Evolutionary conservation across 2,888 invertebrate species (phyloP).

Genomic region (Holacanthella duospinosa): DNA sequence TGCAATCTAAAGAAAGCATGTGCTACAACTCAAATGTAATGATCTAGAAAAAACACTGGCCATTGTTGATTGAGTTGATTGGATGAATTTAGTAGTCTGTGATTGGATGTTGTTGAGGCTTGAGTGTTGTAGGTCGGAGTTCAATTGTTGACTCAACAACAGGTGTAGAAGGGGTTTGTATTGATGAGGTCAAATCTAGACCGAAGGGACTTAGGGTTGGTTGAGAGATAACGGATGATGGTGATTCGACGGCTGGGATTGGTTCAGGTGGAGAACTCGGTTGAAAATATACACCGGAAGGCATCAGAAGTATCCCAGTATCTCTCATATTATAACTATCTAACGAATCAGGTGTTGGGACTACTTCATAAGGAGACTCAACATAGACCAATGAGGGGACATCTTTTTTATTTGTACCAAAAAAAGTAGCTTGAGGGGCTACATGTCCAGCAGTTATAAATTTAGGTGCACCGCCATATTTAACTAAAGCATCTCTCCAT

Average conservation of each 20-base stretch:
- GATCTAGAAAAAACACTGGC: too few species aligned
- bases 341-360: slow-evolving; percentile 1
- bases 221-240: slow-evolving; percentile 15
- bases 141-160: slow-evolving; percentile 23
- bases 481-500: slow-evolving; percentile 22
- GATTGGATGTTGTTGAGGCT: too few species aligned
- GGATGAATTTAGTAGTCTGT: too few species aligned
- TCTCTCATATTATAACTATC: not conserved
- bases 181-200: slow-evolving; percentile 14
- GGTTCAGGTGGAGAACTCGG: slow-evolving; percentile 18
- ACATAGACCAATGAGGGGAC: not conserved
- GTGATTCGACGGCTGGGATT: slow-evolving; percentile 22
- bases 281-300: slow-evolving; percentile 2
- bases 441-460: slow-evolving; percentile 20
- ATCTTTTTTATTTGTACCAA: slow-evolving; percentile 7
- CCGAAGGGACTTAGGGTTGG: slow-evolving; percentile 20
- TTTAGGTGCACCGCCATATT: slow-evolving; percentile 18
- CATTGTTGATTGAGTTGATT: too few species aligned
- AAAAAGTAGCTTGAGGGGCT: slow-evolving; percentile 14
- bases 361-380: not conserved
- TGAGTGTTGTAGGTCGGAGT: slow-evolving; percentile 18
- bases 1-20: too few species aligned
- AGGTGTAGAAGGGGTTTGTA: slow-evolving; percentile 18
- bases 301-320: slow-evolving; percentile 6
- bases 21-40: too few species aligned